Conservation (phyloP, 2,797 vertebrate genomes). For the Notolepis coatsorum region DNA sequence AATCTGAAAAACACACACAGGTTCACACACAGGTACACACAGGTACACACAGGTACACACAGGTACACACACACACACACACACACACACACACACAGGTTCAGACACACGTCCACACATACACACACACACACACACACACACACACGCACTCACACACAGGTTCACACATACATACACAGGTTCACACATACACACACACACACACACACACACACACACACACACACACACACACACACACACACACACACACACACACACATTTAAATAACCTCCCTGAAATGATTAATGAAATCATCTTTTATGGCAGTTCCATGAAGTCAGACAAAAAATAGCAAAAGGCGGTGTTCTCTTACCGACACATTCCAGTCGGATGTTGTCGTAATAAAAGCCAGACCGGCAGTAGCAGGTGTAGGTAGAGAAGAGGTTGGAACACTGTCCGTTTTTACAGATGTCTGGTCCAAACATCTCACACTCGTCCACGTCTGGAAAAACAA, state of each 20-base stretch:
- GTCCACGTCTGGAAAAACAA: constrained; percentile 74
- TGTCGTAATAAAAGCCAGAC: constrained; percentile 82
- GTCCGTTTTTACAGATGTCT: constrained; percentile 83
- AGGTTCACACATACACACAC: background rate
- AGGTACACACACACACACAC: background rate
- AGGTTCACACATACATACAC: no score
- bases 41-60: background rate
- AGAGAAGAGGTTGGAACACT: constrained; percentile 76
- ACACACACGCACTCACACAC: constrained; percentile 2
- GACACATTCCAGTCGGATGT: constrained; percentile 78
- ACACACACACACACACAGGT: background rate
- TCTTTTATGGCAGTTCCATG: no score
- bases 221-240: background rate
- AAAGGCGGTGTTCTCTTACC: constrained; percentile 69
- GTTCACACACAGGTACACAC: background rate
- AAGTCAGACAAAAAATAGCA: background rate
- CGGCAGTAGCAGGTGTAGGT: constrained; percentile 80
- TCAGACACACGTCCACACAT: background rate
- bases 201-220: background rate
- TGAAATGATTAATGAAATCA: background rate
- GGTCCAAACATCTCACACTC: constrained; percentile 84
- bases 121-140: background rate
- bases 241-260: background rate
- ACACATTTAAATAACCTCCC: no score
- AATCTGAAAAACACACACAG: constrained; percentile 65